These are phyloP conservation scores for Brachyptera putata DNA, from an alignment of 2,888 invertebrate genomes.

Conservation along the genomic window DNA sequence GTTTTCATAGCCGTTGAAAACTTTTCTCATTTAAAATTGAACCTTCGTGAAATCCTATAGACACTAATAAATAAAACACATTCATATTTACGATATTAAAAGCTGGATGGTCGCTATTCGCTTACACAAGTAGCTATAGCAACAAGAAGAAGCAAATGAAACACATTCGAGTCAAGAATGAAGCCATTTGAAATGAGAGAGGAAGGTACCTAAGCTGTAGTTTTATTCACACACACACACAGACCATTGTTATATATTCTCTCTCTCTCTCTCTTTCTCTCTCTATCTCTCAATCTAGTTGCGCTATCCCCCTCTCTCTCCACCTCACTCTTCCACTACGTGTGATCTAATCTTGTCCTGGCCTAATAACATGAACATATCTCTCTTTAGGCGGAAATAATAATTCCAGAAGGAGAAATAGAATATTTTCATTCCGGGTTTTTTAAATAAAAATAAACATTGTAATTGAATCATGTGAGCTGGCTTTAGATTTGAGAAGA, in stretches of 20 bases:
- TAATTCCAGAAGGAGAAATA: neutral
- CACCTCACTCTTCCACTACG: too few relatives aligned
- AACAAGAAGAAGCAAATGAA: slow-evolving; percentile 21
- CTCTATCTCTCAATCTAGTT: too few relatives aligned
- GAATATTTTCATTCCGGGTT: too few relatives aligned
- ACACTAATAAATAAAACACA: slow-evolving; percentile 20
- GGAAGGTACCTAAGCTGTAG: slow-evolving; percentile 15
- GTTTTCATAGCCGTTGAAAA: slow-evolving; percentile 1
- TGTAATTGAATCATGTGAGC: too few relatives aligned
- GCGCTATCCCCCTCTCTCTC: too few relatives aligned
- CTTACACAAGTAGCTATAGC: slow-evolving; percentile 17
- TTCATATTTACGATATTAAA: slow-evolving; percentile 23
- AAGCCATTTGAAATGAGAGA: slow-evolving; percentile 2
- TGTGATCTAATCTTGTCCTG: too few relatives aligned
- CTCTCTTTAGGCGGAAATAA: neutral
- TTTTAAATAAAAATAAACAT: too few relatives aligned
- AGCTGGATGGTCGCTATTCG: neutral
- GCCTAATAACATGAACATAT: too few relatives aligned
- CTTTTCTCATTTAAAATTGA: slow-evolving; percentile 15
- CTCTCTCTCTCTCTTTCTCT: too few relatives aligned
- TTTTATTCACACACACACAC: slow-evolving; percentile 11
- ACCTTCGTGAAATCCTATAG: slow-evolving; percentile 20
- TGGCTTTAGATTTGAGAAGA: too few relatives aligned
- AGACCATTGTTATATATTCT: slow-evolving; percentile 4
- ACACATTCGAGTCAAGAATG: slow-evolving; percentile 11